Conservation (phyloP, 2,797 vertebrate species). For the Melanotaenia trifasciata region DNA sequence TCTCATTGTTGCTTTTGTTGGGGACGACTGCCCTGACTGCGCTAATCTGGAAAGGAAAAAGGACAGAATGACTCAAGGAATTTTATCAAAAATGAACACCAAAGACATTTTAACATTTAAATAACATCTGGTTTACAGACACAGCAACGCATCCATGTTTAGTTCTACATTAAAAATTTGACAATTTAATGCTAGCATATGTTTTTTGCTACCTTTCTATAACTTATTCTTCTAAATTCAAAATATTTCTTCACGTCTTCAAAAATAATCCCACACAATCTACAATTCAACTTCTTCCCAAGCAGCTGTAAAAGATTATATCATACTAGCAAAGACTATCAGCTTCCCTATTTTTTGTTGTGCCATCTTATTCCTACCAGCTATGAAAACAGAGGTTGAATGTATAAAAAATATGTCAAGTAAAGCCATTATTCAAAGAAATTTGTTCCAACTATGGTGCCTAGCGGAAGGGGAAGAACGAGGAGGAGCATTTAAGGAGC, state of each 20-base stretch:
- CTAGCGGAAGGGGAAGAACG: too few species aligned
- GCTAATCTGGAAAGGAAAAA: slow-evolving; percentile 82
- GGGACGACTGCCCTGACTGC: slow-evolving; percentile 94
- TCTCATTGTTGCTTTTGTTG: slow-evolving; percentile 98
- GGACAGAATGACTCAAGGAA: not conserved
- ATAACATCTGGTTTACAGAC: not conserved
- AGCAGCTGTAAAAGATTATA: too few species aligned
- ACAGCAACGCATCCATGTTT: not conserved
- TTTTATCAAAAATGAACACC: not conserved
- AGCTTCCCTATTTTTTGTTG: not conserved
- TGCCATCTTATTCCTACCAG: not conserved
- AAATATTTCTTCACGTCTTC: not conserved
- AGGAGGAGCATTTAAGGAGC: too few species aligned
- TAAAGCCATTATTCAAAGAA: not conserved
- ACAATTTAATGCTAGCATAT: not conserved
- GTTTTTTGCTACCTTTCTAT: too few species aligned
- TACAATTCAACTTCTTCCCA: not conserved
- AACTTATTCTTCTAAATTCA: too few species aligned
- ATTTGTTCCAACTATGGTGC: not conserved
- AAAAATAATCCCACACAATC: not conserved
- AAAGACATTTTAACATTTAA: too few species aligned
- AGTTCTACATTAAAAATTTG: not conserved
- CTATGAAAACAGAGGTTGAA: not conserved
- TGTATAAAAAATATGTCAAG: not conserved
- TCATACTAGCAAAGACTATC: not conserved